Conservation (phyloP, 2,888 invertebrate species). For the Habroteleia sp. region DNA sequence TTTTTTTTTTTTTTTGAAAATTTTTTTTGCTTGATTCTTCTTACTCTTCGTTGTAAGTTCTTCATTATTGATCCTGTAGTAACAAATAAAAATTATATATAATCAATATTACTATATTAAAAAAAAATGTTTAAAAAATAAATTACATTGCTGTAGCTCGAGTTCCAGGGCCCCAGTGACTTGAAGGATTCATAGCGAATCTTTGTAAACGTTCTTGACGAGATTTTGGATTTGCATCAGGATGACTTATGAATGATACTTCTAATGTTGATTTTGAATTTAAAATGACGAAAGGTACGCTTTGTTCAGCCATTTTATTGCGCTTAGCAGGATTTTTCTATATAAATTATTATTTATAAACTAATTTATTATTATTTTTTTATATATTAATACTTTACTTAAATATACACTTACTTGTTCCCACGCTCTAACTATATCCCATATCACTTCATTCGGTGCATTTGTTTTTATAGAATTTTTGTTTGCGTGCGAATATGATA, state of each 20-base stretch:
- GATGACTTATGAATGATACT: conserved; percentile 83
- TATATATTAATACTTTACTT: background rate
- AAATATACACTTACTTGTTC: conserved; percentile 22
- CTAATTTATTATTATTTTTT: background rate
- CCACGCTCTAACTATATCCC: conserved; percentile 91
- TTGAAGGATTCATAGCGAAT: conserved; percentile 93
- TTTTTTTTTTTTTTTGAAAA: conserved; percentile 41
- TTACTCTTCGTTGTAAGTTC: conserved; percentile 57
- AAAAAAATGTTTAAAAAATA: background rate
- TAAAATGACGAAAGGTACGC: conserved; percentile 83
- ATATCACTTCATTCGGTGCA: conserved; percentile 92
- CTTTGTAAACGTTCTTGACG: conserved; percentile 87
- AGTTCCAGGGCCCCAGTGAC: conserved; percentile 95
- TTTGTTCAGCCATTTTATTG: conserved; percentile 83
- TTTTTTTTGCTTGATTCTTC: conserved; percentile 63
- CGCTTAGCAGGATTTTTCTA: conserved; percentile 85
- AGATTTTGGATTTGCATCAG: conserved; percentile 91
- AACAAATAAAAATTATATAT: conserved; percentile 5
- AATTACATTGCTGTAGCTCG: conserved; percentile 89
- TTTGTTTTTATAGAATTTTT: conserved; percentile 95
- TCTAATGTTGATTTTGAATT: conserved; percentile 81
- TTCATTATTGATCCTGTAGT: conserved; percentile 55
- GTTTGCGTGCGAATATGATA: conserved; percentile 95
- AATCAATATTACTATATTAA: background rate
- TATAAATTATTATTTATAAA: background rate